These are phyloP conservation scores for Steatocranus sp. DNA, from an alignment of 2,797 vertebrate genomes.

Conservation along the genomic window DNA sequence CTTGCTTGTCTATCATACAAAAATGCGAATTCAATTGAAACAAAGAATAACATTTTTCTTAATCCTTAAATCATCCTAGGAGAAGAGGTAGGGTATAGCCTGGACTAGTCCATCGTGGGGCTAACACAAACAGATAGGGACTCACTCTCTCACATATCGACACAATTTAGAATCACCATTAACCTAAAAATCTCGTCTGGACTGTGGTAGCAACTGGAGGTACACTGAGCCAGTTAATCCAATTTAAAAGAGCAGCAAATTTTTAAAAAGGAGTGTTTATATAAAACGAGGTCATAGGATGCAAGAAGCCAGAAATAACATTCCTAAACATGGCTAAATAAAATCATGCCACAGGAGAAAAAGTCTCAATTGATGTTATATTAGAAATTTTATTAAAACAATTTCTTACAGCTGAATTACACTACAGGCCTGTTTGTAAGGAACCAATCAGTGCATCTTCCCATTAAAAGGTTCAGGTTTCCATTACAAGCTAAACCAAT, in stretches of 20 bases:
- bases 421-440: not conserved
- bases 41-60: not conserved
- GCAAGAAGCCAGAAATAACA: not conserved
- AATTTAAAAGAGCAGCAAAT: not conserved
- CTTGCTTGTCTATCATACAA: not conserved
- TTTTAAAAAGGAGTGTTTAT: not conserved
- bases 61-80: not conserved
- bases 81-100: not conserved
- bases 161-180: not conserved
- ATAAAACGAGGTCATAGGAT: not conserved
- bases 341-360: not conserved
- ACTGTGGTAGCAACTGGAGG: not conserved
- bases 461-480: not conserved
- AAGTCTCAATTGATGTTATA: not conserved
- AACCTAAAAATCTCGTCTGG: not conserved
- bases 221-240: not conserved
- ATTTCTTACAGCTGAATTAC: not conserved
- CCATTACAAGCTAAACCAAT: not conserved
- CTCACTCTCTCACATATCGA: not conserved
- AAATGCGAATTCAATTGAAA: not conserved
- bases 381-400: slow-evolving; percentile 13
- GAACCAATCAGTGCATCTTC: not conserved
- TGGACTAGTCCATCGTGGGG: not conserved
- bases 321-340: not conserved
- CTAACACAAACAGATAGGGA: not conserved